Percentiles rank a stretch among this genome's conserved stretches.
Conservation (phyloP, 2,113 vertebrate genomes). For the Oncorhynchus clarkii region DNA sequence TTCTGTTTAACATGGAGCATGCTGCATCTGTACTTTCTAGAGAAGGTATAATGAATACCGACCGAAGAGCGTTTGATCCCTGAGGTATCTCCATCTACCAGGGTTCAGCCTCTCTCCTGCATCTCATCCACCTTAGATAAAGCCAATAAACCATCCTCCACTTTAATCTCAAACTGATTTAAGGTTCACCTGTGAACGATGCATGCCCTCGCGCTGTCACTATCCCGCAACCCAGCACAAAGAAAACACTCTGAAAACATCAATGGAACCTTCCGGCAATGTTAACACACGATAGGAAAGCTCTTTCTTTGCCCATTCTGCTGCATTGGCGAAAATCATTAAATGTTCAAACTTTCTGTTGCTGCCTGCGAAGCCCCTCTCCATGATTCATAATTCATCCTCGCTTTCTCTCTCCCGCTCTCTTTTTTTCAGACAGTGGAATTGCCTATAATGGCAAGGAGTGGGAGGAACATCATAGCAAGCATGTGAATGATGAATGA, state of each 20-base stretch:
- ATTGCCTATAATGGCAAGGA: constrained; percentile 15
- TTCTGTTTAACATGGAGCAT: neutral
- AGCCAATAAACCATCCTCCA: neutral
- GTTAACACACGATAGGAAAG: constrained; percentile 10
- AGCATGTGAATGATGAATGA: constrained; percentile 15
- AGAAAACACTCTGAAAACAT: constrained; percentile 2
- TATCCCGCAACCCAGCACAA: neutral
- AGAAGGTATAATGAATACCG: neutral
- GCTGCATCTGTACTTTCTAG: neutral
- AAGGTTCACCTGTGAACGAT: neutral
- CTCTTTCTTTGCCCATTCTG: constrained; percentile 43
- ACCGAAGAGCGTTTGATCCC: neutral
- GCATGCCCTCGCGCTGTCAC: neutral
- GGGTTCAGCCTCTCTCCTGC: neutral
- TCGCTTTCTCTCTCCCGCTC: constrained; percentile 28
- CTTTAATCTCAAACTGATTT: constrained; percentile 1
- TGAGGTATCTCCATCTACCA: neutral
- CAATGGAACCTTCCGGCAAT: constrained; percentile 23
- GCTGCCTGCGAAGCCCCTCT: constrained; percentile 66
- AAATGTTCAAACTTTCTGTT: constrained; percentile 79
- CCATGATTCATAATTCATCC: constrained; percentile 52
- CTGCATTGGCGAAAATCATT: constrained; percentile 64
- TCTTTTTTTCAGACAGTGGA: constrained; percentile 36
- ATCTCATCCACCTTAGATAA: neutral
- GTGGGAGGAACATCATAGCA: constrained; percentile 30